Base-by-base conservation (phyloP, 1,140 invertebrate genomes). In the Anthonomus grandis region DNA sequence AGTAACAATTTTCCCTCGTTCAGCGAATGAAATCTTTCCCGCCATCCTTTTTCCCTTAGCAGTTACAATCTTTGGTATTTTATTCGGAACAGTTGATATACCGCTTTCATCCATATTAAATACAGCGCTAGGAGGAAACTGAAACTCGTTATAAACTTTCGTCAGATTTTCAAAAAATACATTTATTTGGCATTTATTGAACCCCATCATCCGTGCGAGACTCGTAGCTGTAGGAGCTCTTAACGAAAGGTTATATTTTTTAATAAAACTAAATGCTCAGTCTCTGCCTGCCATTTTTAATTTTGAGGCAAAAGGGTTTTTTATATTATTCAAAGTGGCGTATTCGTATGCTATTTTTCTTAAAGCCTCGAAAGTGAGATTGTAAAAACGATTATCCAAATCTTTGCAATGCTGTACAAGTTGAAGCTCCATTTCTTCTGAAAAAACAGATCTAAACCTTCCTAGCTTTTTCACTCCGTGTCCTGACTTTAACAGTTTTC, bases 41-140 rank as follows among this genome's bases (percentile, higher is more conserved):
- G 22, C 41, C 22, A 19, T 4, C 22, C 13, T 44, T 44, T 44
- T 44, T 9, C 41, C 41, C 22, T 18, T 22, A 8, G 10, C 3
- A 5, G 5, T 22, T 10, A 44, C 19, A 8, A 19, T 6, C n/a
- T n/a, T n/a, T n/a, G n/a, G n/a, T n/a, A n/a, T n/a, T n/a, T n/a
- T 44, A 44, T 44, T 44, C n/a, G n/a, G n/a, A n/a, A n/a, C n/a
- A n/a, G n/a, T n/a, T n/a, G n/a, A n/a, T n/a, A n/a, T n/a, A n/a
- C 41, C 41, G 13, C 41, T 44, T 22, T 44, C 21, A 21, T 44
- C 41, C 41, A 44, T 44, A 6, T 44, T 44, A 22, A 8, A 44
- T 10, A 44, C 22, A 4, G 4, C 9, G 8, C 5, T 6, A 19
- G 10, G 10, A 4, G 10, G 10, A 44, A 44, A 44, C 13, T 44